These are phyloP conservation scores for Tigriopus japonicus DNA, from an alignment of 1,140 invertebrate genomes.

Conservation along the genomic window DNA sequence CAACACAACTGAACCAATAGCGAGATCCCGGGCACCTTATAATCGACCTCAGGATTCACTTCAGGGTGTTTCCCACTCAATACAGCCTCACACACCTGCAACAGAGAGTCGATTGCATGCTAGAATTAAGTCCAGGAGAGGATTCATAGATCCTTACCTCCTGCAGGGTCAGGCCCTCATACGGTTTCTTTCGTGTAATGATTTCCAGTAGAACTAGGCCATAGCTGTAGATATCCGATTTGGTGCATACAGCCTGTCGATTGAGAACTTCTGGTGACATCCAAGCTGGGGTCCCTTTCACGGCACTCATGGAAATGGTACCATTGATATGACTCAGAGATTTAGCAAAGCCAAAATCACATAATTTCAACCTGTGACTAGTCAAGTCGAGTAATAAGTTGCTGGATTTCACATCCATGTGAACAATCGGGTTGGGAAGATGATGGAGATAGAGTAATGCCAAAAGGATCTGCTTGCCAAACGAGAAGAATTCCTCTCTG, in stretches of 20 bases:
- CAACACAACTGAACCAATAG: no score
- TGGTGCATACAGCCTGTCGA: neutral
- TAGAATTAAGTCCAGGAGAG: neutral
- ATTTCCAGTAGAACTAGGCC: neutral
- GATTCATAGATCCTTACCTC: neutral
- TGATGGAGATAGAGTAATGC: neutral
- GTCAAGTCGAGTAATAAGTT: neutral
- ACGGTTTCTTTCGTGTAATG: neutral
- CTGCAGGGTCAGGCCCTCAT: neutral
- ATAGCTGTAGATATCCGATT: neutral
- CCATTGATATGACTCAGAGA: neutral
- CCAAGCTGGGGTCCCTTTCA: neutral
- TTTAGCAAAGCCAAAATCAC: neutral
- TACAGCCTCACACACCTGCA: neutral
- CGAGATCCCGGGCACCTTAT: no score
- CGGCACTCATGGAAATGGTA: neutral
- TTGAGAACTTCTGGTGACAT: neutral
- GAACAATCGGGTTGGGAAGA: neutral
- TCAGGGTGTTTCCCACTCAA: neutral
- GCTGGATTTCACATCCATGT: neutral
- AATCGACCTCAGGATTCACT: neutral
- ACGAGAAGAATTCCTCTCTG: neutral
- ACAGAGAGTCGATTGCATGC: neutral
- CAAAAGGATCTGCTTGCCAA: neutral
- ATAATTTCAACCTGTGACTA: neutral